A percentile compares a stretch with the other conserved stretches of the same genome.
Evolutionary conservation across 2,113 vertebrate species (phyloP).

Genomic region (Melanerpes formicivorus): DNA sequence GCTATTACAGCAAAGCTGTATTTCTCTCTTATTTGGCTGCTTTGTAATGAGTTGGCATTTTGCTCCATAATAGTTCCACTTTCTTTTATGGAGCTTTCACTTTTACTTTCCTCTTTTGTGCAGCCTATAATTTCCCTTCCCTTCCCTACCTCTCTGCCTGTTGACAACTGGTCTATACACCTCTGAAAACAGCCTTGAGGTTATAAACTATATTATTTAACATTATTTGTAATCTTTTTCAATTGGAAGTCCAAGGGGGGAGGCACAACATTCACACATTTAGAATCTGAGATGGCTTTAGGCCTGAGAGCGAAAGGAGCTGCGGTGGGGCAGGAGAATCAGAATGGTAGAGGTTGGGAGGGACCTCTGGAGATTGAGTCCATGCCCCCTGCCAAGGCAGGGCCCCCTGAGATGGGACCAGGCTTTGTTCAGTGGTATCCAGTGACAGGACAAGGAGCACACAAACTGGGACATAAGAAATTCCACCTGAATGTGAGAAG

Average conservation of each 20-base stretch:
- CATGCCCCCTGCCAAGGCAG: too few relatives aligned
- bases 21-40: slow-evolving; percentile 88
- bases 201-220: slow-evolving; percentile 84
- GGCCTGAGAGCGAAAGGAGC: slow-evolving; percentile 54
- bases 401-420: too few relatives aligned
- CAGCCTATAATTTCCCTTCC: slow-evolving; percentile 92
- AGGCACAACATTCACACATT: slow-evolving; percentile 6
- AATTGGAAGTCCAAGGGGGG: slow-evolving; percentile 69
- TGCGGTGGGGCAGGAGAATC: slow-evolving; percentile 24
- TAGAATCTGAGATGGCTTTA: slow-evolving; percentile 5
- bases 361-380: too few relatives aligned
- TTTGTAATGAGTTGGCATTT: slow-evolving; percentile 94
- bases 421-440: too few relatives aligned
- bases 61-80: slow-evolving; percentile 94
- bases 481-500: too few relatives aligned
- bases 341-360: too few relatives aligned
- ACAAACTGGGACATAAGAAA: too few relatives aligned
- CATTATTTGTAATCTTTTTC: slow-evolving; percentile 80
- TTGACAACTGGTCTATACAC: slow-evolving; percentile 76
- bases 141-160: slow-evolving; percentile 77
- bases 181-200: slow-evolving; percentile 80
- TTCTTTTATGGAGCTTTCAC: slow-evolving; percentile 95
- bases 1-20: slow-evolving; percentile 91
- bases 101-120: slow-evolving; percentile 94
- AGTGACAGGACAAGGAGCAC: too few relatives aligned